Evolutionary conservation across 2,888 invertebrate genomes (phyloP).

Genomic region (Orthosia gothica): DNA sequence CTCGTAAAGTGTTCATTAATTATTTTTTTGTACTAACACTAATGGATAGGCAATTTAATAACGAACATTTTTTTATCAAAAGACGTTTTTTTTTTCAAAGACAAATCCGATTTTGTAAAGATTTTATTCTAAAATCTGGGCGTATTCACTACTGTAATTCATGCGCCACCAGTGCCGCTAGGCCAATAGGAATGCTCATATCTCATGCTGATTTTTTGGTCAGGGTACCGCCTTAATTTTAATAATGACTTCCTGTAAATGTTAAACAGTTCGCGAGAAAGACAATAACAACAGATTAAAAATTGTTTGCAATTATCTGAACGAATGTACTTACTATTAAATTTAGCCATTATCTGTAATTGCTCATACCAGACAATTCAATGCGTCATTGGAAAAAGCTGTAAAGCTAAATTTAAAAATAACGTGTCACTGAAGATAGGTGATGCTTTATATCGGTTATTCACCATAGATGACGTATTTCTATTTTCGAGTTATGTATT

Average conservation of each 20-base stretch:
- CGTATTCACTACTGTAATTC: no score
- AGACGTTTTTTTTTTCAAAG: no score
- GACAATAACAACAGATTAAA: conserved; percentile 19
- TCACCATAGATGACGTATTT: neutral
- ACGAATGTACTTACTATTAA: conserved; percentile 2
- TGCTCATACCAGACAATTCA: neutral
- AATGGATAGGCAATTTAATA: no score
- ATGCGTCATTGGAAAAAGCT: conserved; percentile 9
- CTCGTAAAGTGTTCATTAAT: no score
- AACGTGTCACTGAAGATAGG: neutral
- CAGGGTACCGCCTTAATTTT: no score
- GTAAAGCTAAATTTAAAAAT: conserved; percentile 3
- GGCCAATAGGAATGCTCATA: no score
- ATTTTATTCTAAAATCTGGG: no score
- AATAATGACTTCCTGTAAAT: conserved; percentile 37
- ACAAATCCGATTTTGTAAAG: no score
- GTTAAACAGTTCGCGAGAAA: conserved; percentile 21
- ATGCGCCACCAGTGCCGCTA: no score
- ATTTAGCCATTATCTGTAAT: conserved; percentile 34
- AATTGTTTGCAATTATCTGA: conserved; percentile 25
- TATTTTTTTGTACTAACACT: no score
- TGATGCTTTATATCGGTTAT: neutral
- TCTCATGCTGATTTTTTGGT: no score
- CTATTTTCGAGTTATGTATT: neutral
- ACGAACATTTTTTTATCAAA: no score